Percentiles rank a stretch among this genome's conserved stretches.
Conservation (phyloP, 1,140 invertebrate species). For the Lepidurus packardi region DNA sequence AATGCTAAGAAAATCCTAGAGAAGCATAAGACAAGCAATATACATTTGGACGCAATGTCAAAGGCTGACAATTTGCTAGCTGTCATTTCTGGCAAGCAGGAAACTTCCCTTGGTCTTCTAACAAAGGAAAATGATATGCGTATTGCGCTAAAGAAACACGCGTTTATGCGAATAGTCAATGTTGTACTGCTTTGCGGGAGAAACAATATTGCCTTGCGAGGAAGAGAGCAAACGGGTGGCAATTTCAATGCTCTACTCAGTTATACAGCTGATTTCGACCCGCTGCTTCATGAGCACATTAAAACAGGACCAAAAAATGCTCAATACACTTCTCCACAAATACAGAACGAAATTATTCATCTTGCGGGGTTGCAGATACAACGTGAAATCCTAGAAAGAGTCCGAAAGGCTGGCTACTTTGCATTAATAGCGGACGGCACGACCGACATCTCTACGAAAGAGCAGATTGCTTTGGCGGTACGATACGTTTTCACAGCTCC, state of each 20-base stretch:
- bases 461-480: conserved; percentile 19
- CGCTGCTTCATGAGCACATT: neutral
- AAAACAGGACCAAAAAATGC: conserved; percentile 25
- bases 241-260: conserved; percentile 26
- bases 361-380: conserved; percentile 23
- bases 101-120: neutral
- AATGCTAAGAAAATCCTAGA: conserved; percentile 25
- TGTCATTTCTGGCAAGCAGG: conserved; percentile 6
- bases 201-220: conserved; percentile 25
- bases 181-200: conserved; percentile 17
- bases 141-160: neutral
- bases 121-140: neutral
- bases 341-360: conserved; percentile 22
- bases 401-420: conserved; percentile 11
- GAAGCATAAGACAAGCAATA: neutral
- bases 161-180: conserved; percentile 14
- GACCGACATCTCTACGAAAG: conserved; percentile 28
- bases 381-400: conserved; percentile 5
- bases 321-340: conserved; percentile 22
- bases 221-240: conserved; percentile 10
- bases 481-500: conserved; percentile 24
- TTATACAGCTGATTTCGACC: neutral
- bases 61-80: neutral
- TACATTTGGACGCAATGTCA: neutral
- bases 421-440: conserved; percentile 24